phyloP scores from a whole-genome alignment of 2,797 vertebrate species.

The Darevskia nairensis region DNA sequence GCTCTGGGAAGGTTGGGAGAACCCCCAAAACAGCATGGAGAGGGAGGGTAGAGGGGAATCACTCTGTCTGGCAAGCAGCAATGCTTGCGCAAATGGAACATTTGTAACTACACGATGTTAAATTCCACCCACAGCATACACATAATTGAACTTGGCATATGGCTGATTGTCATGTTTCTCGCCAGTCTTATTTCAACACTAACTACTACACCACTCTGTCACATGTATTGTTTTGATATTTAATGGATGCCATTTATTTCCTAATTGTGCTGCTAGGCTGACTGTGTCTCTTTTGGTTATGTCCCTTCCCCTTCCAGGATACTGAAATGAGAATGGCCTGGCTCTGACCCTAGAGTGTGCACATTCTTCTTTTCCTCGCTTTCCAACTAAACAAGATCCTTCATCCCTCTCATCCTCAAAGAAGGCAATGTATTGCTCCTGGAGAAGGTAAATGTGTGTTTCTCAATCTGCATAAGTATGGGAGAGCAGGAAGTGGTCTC shows the following conservation, averaged over 20 bases:
- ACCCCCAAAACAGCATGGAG: too few species aligned
- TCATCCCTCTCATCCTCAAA: conserved; percentile 14
- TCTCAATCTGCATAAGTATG: neutral
- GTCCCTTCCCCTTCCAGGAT: neutral
- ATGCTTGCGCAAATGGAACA: too few species aligned
- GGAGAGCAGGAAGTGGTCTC: neutral
- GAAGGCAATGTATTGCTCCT: conserved; percentile 28
- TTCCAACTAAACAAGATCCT: neutral
- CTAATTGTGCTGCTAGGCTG: neutral
- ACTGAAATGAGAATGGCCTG: neutral
- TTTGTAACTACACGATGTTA: too few species aligned
- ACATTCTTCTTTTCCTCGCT: neutral
- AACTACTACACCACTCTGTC: neutral
- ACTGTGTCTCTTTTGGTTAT: neutral
- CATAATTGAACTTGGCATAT: neutral
- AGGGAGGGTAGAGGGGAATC: too few species aligned
- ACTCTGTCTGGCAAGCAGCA: too few species aligned
- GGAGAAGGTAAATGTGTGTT: conserved; percentile 30
- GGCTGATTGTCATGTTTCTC: neutral
- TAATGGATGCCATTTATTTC: neutral
- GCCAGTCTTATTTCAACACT: neutral
- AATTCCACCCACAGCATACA: neutral
- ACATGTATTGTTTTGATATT: neutral
- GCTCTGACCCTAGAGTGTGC: neutral
- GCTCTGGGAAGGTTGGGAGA: too few species aligned